Base-by-base conservation (phyloP, 1,140 invertebrate genomes). In the Heliconius eleuchia region DNA sequence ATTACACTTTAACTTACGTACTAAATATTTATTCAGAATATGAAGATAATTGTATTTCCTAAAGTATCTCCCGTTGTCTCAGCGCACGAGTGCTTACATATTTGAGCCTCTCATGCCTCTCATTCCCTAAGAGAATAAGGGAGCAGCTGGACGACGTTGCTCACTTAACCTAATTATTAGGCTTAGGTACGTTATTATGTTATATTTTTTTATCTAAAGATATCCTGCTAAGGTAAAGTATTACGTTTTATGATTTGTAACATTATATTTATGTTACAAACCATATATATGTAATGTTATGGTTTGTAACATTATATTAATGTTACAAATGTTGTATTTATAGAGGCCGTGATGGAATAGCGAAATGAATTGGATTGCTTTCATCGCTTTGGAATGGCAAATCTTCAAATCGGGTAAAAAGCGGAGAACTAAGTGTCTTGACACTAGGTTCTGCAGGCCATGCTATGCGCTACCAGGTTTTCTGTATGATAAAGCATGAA, bases 131-230 rank as follows among this genome's bases (percentile, higher is more conserved):
- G 60, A 30, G 60, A 66, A 66, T 66, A 66, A 27, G 60, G 27
- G 60, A 66, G 60, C 60, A 66, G 60, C 9, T 66, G 60, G 60
- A 66, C 60, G 60, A 66, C 60, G 60, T 30, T 66, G 60, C 60
- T 66, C 60, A 66, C 60, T 66, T 66, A 66, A 66, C 60, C 60
- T 66, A 66, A 66, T 66, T 66, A 66, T 66, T 66, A 66, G 23
- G 60, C 60, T 66, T 66, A 30, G 19, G 23, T 66, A 66, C 13
- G 23, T 66, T 66, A 66, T 66, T 16, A 30, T 66, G 23, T 30
- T 30, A 23, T 30, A 66, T 66, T 66, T 60, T 23, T 60, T 23
- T n/a, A 30, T 30, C 11, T 27, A 66, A 66, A 66, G 30, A 66
- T 27, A 27, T 66, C 27, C 27, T 16, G 23, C 60, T 13, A 16